Percentiles rank a stretch among this genome's conserved stretches.
Conservation (phyloP, 2,113 vertebrate genomes). For the Todiramphus chloris region DNA sequence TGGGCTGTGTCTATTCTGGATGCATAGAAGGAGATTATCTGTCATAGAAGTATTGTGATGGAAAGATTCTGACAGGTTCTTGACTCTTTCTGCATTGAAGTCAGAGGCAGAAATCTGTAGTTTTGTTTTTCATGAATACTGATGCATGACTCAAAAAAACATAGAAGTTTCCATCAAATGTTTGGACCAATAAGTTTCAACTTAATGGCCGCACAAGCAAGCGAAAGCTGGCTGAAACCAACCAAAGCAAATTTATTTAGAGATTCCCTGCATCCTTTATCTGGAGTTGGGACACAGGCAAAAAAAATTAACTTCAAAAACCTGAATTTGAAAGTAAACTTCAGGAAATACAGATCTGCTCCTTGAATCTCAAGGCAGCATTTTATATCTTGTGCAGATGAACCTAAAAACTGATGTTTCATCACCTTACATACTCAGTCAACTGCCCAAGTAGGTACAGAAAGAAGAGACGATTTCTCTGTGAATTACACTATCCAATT, state of each 20-base stretch:
- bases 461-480: background rate
- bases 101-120: background rate
- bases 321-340: background rate
- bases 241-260: background rate
- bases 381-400: background rate
- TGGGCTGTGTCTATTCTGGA: background rate
- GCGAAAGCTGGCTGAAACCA: background rate
- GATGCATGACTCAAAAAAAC: background rate
- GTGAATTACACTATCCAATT: background rate
- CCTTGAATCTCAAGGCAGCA: background rate
- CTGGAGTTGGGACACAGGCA: background rate
- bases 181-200: background rate
- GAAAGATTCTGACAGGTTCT: background rate
- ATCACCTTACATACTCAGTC: background rate
- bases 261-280: background rate
- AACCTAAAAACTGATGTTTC: background rate
- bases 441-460: background rate
- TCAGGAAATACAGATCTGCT: background rate
- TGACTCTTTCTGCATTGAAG: background rate
- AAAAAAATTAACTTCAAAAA: background rate
- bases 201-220: background rate
- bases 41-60: background rate
- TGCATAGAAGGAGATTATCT: background rate
- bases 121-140: background rate
- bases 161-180: background rate